Percentiles rank a stretch among this genome's conserved stretches.
These are phyloP conservation scores for Leptothorax acervorum DNA, from an alignment of 2,888 invertebrate genomes.

Conservation along the genomic window DNA sequence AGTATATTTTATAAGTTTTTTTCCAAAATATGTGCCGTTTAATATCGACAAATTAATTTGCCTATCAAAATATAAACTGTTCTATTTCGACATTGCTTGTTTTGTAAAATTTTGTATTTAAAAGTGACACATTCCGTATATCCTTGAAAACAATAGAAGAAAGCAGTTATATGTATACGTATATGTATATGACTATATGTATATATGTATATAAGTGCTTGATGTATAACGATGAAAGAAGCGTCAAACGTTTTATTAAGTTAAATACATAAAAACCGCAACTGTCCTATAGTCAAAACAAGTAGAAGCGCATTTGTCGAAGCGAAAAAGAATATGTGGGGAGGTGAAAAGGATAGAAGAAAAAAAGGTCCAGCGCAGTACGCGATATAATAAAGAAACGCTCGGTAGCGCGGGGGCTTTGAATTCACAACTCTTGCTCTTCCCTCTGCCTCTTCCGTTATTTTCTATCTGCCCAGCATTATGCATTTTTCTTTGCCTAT, in stretches of 20 bases:
- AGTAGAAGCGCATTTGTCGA: conserved; percentile 27
- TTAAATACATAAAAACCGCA: conserved; percentile 68
- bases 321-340: conserved; percentile 43
- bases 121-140: not conserved
- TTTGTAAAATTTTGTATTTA: conserved; percentile 10
- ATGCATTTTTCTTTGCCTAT: conserved; percentile 47
- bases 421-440: conserved; percentile 64
- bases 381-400: conserved; percentile 73
- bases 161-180: not conserved
- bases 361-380: conserved; percentile 69
- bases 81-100: not conserved
- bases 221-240: conserved; percentile 45
- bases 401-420: conserved; percentile 58
- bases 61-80: not conserved
- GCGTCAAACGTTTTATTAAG: conserved; percentile 70
- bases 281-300: conserved; percentile 15
- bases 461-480: conserved; percentile 41
- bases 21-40: not conserved
- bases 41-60: not conserved
- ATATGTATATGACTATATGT: too few relatives aligned
- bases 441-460: conserved; percentile 35
- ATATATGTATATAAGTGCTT: not conserved
- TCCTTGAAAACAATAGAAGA: not conserved
- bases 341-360: conserved; percentile 59
- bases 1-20: not conserved